Evolutionary conservation across 2,113 vertebrate species (phyloP), one percentile per base, ranked within the genome.

Genomic region (Brienomyrus brachyistius): DNA sequence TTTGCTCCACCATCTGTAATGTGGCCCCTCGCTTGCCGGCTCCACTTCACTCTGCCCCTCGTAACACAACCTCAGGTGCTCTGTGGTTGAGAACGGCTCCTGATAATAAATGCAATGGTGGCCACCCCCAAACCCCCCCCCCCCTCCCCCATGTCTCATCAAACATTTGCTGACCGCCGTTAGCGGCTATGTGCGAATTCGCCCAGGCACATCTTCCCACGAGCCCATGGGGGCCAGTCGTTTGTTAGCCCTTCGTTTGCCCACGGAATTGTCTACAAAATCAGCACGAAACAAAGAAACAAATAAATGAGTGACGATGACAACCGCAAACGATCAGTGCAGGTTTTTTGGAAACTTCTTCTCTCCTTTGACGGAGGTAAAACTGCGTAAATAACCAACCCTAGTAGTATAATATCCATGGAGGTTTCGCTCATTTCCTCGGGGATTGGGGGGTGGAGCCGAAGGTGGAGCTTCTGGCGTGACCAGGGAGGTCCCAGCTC

Each of bases 21-120:
- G 95, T 93, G 91, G 95, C 94, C 94, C 95, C 95, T 96, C 95
- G 95, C 96, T 95, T 93, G 93, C 93, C 94, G 91, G 91, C 88
- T 89, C 83, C 4, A 54, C 92, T 92, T 92, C 0, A 88, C 91
- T 48, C 77, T 86, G 8, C 87, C 83, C 88, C 86, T 86, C 77
- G 52, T 23, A 54, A 50, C 43, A 51, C 35, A 43, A 59, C 88
- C 89, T 17, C 19, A 31, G n/a, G 50, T 48, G 89, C 82, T 90
- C 17, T 66, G 56, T 77, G 56, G 62, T 87, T 45, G 52, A 35
- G 11, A 80, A 80, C 45, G 40, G 27, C 56, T 80, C 85, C 86
- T 21, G 10, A 50, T 43, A 59, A 88, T 27, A 89, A 5, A 4
- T 40, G 13, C 23, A 35, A 50, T 1, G 23, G 45, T 50, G 40